Evolutionary conservation across 1,140 invertebrate genomes (phyloP).

Genomic region (Apis mellifera): Amel_HAv3.1 CM009931.2:373001-373500

Average conservation of each 20-base stretch:
- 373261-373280: slow-evolving; percentile 61
- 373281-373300: slow-evolving; percentile 48
- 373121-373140: too few relatives aligned
- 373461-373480: background rate
- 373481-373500: background rate
- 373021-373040: too few relatives aligned
- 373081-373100: too few relatives aligned
- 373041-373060: too few relatives aligned
- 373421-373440: background rate
- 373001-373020: too few relatives aligned
- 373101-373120: too few relatives aligned
- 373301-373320: slow-evolving; percentile 56
- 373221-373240: slow-evolving; percentile 27
- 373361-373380: slow-evolving; percentile 58
- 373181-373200: too few relatives aligned
- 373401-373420: background rate
- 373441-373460: background rate
- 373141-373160: too few relatives aligned
- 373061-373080: too few relatives aligned
- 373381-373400: slow-evolving; percentile 61
- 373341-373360: slow-evolving; percentile 31
- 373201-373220: background rate
- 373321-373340: slow-evolving; percentile 51
- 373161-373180: too few relatives aligned
- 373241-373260: slow-evolving; percentile 62